phyloP scores from a whole-genome alignment of 2,113 vertebrate species.

The Alligator sinensis region DNA sequence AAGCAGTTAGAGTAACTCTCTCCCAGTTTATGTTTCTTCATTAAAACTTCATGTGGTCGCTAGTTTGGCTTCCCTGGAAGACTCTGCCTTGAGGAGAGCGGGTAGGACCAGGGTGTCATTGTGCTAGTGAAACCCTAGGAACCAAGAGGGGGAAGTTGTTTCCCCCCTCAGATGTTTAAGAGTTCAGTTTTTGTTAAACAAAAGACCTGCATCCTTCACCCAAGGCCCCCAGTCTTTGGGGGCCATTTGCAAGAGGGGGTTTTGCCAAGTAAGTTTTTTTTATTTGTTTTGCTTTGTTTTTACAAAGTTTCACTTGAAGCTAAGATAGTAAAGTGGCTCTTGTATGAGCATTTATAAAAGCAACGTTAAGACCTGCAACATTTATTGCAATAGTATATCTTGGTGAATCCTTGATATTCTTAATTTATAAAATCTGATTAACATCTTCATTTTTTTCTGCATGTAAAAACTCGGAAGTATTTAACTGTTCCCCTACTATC shows the following conservation, averaged over 20 bases:
- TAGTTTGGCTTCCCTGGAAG: not conserved
- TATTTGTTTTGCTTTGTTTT: not conserved
- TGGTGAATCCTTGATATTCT: not conserved
- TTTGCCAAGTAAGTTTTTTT: not conserved
- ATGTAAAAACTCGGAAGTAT: constrained; percentile 7
- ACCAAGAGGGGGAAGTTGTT: not conserved
- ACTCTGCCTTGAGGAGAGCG: not conserved
- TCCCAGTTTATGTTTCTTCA: not conserved
- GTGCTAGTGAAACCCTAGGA: not conserved
- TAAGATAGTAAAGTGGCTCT: not conserved
- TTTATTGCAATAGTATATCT: not conserved
- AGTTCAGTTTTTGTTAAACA: not conserved
- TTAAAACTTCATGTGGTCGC: not conserved
- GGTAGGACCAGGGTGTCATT: not conserved
- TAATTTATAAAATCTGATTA: not conserved
- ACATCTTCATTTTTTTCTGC: not conserved
- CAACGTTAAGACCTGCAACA: not conserved
- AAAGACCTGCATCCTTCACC: not conserved
- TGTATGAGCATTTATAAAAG: not conserved
- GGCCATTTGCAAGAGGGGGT: rapidly evolving
- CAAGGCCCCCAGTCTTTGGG: not conserved
- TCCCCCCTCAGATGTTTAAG: not conserved
- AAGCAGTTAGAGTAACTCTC: not conserved
- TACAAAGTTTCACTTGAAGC: not conserved
- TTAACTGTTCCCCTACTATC: not conserved